Evolutionary conservation across 2,113 vertebrate species (phyloP).

Genomic region (Sebastes schlegelii): DNA sequence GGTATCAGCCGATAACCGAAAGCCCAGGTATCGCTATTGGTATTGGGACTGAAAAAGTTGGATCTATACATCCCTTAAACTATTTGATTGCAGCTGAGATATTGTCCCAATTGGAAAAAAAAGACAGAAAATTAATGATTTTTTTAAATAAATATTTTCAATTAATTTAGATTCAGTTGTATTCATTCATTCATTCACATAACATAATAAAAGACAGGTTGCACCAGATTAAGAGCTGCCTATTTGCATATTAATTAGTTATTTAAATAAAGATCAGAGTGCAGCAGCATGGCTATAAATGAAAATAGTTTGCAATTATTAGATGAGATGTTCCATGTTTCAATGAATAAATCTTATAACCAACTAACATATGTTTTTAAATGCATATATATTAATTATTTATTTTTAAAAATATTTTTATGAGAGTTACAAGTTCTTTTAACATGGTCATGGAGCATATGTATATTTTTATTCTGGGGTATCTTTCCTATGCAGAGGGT

Average conservation of each 20-base stretch:
- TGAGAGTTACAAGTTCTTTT: too few relatives aligned
- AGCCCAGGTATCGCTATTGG: too few relatives aligned
- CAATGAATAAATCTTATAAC: background rate
- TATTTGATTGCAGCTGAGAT: background rate
- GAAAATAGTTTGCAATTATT: background rate
- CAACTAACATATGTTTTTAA: background rate
- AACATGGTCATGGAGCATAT: too few relatives aligned
- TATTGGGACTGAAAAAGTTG: too few relatives aligned
- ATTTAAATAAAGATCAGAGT: constrained; percentile 24
- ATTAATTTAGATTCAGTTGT: background rate
- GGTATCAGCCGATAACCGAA: too few relatives aligned
- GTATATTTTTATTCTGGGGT: too few relatives aligned
- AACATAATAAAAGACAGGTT: constrained; percentile 5
- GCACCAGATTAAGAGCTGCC: background rate
- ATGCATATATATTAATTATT: background rate
- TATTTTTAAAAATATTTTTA: too few relatives aligned
- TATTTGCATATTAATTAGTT: constrained; percentile 35
- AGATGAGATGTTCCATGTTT: background rate
- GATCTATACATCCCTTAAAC: background rate
- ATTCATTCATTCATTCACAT: background rate
- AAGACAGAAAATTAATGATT: background rate
- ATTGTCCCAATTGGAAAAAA: background rate
- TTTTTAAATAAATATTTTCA: background rate
- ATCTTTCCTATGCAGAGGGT: too few relatives aligned
- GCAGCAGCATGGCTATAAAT: background rate